Evolutionary conservation across 1,140 invertebrate species (phyloP).

Genomic region (Nomia melanderi): DNA sequence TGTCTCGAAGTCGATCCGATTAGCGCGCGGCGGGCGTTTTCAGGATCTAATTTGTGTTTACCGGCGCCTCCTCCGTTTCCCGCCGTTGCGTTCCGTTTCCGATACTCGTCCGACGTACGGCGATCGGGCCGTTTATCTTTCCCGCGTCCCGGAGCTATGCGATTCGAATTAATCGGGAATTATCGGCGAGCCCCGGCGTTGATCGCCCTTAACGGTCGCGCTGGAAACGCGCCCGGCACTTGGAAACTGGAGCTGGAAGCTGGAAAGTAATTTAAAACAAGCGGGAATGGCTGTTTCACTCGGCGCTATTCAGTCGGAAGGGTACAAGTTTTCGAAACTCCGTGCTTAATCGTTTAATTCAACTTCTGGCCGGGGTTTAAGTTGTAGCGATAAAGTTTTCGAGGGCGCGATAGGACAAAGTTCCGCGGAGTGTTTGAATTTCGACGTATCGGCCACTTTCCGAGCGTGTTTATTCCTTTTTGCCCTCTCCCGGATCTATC

Average conservation of each 20-base stretch:
- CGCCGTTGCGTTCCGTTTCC: not conserved
- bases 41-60: constrained; percentile 70
- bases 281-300: not conserved
- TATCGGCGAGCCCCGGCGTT: not conserved
- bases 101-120: too few species aligned
- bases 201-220: too few species aligned
- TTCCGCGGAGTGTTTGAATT: not conserved
- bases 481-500: not conserved
- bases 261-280: not conserved
- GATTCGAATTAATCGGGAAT: not conserved
- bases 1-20: constrained; percentile 57
- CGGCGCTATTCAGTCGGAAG: not conserved
- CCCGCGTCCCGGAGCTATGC: too few species aligned
- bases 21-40: constrained; percentile 55
- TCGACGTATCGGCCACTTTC: not conserved
- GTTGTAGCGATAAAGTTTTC: not conserved
- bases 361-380: not conserved
- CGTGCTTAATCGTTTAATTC: not conserved
- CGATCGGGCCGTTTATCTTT: too few species aligned
- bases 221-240: too few species aligned
- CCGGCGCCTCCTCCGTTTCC: constrained; percentile 21
- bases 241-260: too few species aligned
- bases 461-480: not conserved
- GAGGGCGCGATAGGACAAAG: not conserved
- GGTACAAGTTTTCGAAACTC: not conserved